Evolutionary conservation across 2,113 vertebrate species (phyloP).

Genomic region (human): DNA sequence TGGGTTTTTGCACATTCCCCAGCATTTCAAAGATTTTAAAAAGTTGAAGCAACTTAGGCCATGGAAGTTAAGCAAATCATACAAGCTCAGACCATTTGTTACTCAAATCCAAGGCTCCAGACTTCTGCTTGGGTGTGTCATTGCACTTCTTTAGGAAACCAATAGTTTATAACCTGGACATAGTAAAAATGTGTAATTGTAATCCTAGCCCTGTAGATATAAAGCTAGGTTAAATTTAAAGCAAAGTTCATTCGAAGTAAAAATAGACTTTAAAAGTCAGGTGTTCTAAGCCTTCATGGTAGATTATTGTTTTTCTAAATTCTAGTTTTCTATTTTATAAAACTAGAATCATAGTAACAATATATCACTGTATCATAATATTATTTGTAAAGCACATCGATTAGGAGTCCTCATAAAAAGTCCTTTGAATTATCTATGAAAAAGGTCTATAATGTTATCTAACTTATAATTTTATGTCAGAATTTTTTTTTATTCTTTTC

Average conservation of each 20-base stretch:
- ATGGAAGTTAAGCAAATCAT: not conserved
- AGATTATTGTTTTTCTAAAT: not conserved
- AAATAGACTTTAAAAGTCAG: not conserved
- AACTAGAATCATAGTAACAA: not conserved
- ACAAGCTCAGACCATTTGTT: not conserved
- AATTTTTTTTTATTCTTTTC: not conserved
- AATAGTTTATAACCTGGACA: not conserved
- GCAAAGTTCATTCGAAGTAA: not conserved
- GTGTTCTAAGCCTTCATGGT: not conserved
- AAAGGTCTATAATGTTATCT: not conserved
- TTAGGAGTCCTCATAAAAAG: too few relatives aligned
- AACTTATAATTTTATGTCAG: not conserved
- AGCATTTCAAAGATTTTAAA: not conserved
- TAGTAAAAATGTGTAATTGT: not conserved
- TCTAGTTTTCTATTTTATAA: not conserved
- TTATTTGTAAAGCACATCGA: not conserved
- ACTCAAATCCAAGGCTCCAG: not conserved
- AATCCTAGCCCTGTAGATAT: not conserved
- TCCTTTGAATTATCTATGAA: not conserved
- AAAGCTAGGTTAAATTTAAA: not conserved
- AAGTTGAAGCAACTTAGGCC: not conserved
- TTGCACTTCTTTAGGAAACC: not conserved
- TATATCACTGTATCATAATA: not conserved
- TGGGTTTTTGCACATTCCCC: not conserved
- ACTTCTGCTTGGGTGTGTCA: fast-evolving